Base-by-base conservation (phyloP, 92 coral and sea anemone genomes). In the Siderastrea siderea region DNA sequence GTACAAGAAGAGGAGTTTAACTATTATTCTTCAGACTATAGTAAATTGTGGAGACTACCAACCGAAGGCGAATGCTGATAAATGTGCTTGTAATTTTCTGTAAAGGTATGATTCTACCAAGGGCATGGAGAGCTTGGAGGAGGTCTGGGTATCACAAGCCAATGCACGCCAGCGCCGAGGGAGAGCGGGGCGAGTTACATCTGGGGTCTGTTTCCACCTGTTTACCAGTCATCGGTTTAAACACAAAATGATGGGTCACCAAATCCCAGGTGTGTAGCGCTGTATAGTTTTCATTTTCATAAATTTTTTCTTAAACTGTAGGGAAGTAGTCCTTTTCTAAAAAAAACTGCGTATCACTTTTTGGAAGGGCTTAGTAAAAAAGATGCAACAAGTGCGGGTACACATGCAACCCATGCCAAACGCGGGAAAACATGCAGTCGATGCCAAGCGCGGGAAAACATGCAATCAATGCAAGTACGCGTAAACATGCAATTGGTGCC, bases 161-260 rank as follows among this genome's bases (percentile, higher is more conserved):
- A 97, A 96, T 79, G 99, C 99, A 0, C 99, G 96, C 17, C 99
- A 97, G 87, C 85, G 99, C 47, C 95, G 97, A 52, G 99, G 99
- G n/a, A 93, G 99, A 67, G 99, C 99, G 50, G 99, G 99, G 53
- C 98, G 99, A 68, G 98, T 96, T 6, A 95, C 96, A 87, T 96
- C 99, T 90, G 99, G 99, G 94, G 93, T 95, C 83, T 97, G 99
- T 85, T 97, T 97, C 79, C 99, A 96, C 77, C 47, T 97, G 88
- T 97, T 92, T 60, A 97, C 99, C 69, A 88, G 94, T 67, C 84
- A 91, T 74, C 93, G 96, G 17, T 95, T 91, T 80, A 85, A 91
- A 77, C 85, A 94, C 82, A 84, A 91, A 85, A 78, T 93, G 92
- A 68, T 68, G 15, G 92, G 91, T 38, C 98, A 95, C 64, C 98